Base-by-base conservation (phyloP, 2,888 invertebrate genomes). In the Osmoderma eremita region DNA sequence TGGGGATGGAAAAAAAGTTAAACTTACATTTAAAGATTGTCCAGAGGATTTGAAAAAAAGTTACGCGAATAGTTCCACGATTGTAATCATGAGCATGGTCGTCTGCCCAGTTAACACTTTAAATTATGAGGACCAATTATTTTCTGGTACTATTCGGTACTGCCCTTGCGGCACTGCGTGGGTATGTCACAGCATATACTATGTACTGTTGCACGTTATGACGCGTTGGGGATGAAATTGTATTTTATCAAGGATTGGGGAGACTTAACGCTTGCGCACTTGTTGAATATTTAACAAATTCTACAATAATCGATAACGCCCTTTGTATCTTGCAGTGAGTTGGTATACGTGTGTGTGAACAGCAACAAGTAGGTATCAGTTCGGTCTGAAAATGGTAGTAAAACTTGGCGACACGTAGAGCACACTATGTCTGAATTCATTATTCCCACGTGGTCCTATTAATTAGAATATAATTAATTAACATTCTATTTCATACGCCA, bases 241-340 rank as follows among this genome's bases (percentile, higher is more conserved):
- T 22, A 67, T 67, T 67, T 61, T 62, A 45, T 61, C 62, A 17
- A 17, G 58, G 42, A 42, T 58, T 58, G 70, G 72, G 67, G 67
- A 67, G 66, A 49, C 70, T 67, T 68, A 30, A 73, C 74, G 73
- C 71, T 71, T 74, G 74, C 74, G 74, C 71, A 68, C 72, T 74
- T 71, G 67, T 69, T 69, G 68, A 63, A 72, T 71, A 72, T 72
- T 73, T 70, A 70, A 70, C 72, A 70, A 70, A 70, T 72, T 71
- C 70, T 67, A 71, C 69, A 66, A 61, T 65, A 70, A 73, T 74
- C 74, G 73, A 74, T 74, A 74, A 68, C 62, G 61, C 64, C 67
- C 67, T 70, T 70, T 69, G 67, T 70, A 69, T 70, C n/a, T n/a
- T n/a, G n/a, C n/a, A n/a, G 65, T 71, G 68, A 4, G 6, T 30